phyloP scores from a whole-genome alignment of 2,888 invertebrate species.

The Morinoia aosen region DNA sequence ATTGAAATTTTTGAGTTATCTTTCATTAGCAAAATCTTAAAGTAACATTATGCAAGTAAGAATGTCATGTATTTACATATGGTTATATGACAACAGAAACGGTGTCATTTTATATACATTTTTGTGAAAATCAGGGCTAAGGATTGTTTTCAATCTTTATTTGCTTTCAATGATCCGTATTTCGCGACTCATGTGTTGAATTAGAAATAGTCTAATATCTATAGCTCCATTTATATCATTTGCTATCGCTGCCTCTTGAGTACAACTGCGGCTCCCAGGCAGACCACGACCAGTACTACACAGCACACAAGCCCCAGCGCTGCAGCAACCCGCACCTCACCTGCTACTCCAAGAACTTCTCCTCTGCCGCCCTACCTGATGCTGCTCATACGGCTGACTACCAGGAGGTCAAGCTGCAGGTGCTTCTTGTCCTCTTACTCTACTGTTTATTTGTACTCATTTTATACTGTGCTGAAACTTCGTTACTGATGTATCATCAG shows the following conservation, averaged over 20 bases:
- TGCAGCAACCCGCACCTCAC: slow-evolving; percentile 76
- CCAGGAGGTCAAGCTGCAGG: slow-evolving; percentile 88
- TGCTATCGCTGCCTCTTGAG: neutral
- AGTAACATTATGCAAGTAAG: too few species aligned
- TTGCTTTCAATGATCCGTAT: neutral
- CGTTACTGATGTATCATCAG: too few species aligned
- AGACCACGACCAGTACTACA: slow-evolving; percentile 79
- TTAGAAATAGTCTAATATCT: neutral
- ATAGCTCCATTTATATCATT: too few species aligned
- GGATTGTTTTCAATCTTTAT: neutral
- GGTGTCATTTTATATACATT: too few species aligned
- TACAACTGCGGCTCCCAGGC: slow-evolving; percentile 71
- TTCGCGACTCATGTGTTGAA: neutral
- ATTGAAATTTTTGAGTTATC: too few species aligned
- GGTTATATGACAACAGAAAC: too few species aligned
- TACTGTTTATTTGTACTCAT: too few species aligned
- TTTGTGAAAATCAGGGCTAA: too few species aligned
- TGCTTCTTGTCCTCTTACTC: slow-evolving; percentile 69
- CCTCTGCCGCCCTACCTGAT: slow-evolving; percentile 74
- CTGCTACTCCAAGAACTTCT: slow-evolving; percentile 76
- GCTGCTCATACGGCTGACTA: slow-evolving; percentile 83
- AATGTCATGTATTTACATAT: too few species aligned
- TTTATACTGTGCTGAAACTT: too few species aligned
- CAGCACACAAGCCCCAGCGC: slow-evolving; percentile 74
- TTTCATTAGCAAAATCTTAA: too few species aligned